Percentiles rank a stretch among this genome's conserved stretches.
Evolutionary conservation across 1,140 invertebrate species (phyloP).

Genomic region (Drosophila baimaii): DNA sequence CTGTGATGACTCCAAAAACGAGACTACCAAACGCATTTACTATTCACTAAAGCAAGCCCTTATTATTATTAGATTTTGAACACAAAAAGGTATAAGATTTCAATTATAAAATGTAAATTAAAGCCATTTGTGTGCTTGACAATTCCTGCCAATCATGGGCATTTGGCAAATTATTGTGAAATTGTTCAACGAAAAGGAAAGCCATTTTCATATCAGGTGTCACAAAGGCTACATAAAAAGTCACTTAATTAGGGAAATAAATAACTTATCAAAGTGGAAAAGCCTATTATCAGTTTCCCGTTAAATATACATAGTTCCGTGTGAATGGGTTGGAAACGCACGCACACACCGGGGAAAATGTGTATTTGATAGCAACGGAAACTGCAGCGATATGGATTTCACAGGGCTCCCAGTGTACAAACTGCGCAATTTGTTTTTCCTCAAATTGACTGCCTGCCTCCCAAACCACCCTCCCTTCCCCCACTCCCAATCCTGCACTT

Average conservation of each 20-base stretch:
- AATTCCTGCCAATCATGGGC: constrained; percentile 15
- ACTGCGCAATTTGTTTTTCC: constrained; percentile 72
- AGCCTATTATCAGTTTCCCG: constrained; percentile 36
- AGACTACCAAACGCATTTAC: not conserved
- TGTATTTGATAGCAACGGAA: constrained; percentile 14
- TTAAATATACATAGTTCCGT: constrained; percentile 24
- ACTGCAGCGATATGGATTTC: constrained; percentile 33
- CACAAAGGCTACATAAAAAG: constrained; percentile 20
- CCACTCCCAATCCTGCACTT: constrained; percentile 20
- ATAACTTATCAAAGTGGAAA: constrained; percentile 40
- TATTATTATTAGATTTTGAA: not conserved
- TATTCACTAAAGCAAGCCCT: not conserved
- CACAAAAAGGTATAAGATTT: constrained; percentile 16
- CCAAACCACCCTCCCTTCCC: not conserved
- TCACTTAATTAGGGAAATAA: constrained; percentile 28
- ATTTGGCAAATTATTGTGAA: constrained; percentile 33
- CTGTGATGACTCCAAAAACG: not conserved
- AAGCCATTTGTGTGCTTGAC: constrained; percentile 10
- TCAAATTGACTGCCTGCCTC: constrained; percentile 55
- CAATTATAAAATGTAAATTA: constrained; percentile 53
- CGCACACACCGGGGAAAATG: constrained; percentile 14
- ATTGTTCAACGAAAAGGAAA: constrained; percentile 17
- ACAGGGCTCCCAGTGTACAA: constrained; percentile 16
- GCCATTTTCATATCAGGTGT: constrained; percentile 33
- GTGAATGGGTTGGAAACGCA: constrained; percentile 28